These are phyloP conservation scores for Rhinichthys osculus DNA, from an alignment of 2,797 vertebrate species.

Conservation along the genomic window DNA sequence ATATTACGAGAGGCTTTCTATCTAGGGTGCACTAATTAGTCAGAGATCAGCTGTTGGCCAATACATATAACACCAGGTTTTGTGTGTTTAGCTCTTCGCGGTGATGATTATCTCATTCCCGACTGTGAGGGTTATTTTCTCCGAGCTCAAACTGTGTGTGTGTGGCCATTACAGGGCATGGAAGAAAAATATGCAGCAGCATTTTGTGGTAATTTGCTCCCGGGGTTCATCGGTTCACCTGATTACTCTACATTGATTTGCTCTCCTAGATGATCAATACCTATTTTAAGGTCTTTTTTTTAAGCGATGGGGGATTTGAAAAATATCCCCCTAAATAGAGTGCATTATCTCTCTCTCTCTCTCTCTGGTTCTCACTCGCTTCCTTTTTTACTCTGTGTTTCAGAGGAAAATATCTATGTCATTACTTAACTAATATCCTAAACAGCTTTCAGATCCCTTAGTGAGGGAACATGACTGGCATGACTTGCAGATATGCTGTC, in stretches of 20 bases:
- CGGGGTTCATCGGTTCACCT: conserved; percentile 22
- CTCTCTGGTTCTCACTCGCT: not conserved
- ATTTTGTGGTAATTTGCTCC: conserved; percentile 25
- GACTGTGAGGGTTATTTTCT: conserved; percentile 5
- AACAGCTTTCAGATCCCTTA: not conserved
- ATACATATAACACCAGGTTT: not conserved
- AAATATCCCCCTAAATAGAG: not conserved
- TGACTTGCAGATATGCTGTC: conserved; percentile 32
- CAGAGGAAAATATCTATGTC: not conserved
- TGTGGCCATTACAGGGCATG: conserved; percentile 1
- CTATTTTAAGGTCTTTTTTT: conserved; percentile 31
- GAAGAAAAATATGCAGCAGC: not conserved
- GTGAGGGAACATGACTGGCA: not conserved
- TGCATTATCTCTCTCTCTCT: not conserved
- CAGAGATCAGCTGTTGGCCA: conserved; percentile 4
- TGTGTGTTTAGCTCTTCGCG: not conserved
- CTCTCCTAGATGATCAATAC: conserved; percentile 29
- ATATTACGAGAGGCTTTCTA: not conserved
- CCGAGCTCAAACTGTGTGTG: not conserved
- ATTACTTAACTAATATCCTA: not conserved
- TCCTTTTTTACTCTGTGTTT: not conserved
- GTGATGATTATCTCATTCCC: not conserved
- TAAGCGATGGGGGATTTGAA: not conserved
- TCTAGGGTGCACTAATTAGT: not conserved
- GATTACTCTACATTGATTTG: conserved; percentile 45